phyloP scores from a whole-genome alignment of 2,888 invertebrate species.

The Seira sanloemensis region DNA sequence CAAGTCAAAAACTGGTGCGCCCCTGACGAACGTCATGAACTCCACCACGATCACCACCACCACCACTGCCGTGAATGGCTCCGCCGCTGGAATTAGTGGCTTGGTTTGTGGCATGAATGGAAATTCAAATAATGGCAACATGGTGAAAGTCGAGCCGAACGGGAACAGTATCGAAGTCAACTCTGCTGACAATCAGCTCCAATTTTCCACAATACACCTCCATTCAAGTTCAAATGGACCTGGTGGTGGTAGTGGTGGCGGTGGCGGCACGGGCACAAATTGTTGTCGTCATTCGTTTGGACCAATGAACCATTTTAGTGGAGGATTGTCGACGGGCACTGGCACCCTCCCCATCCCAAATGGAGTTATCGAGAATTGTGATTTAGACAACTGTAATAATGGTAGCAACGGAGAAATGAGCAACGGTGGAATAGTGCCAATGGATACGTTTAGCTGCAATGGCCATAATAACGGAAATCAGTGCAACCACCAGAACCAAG shows the following conservation, averaged over 20 bases:
- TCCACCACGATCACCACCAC: conserved; percentile 32
- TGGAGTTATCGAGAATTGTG: conserved; percentile 51
- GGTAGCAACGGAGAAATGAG: conserved; percentile 34
- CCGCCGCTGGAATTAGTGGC: conserved; percentile 34
- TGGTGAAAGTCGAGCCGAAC: conserved; percentile 65
- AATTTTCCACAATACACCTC: conserved; percentile 28
- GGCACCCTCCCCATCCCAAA: conserved; percentile 31
- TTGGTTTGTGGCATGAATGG: conserved; percentile 50
- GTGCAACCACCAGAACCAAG: conserved; percentile 27
- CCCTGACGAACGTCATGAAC: conserved; percentile 39
- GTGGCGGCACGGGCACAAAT: neutral
- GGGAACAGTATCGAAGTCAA: conserved; percentile 68
- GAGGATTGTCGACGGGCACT: conserved; percentile 1
- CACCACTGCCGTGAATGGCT: conserved; percentile 34
- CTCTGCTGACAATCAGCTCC: conserved; percentile 55
- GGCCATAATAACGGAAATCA: conserved; percentile 39
- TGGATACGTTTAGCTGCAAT: conserved; percentile 22
- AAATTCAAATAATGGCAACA: conserved; percentile 36
- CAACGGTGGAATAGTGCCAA: conserved; percentile 30
- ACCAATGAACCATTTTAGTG: conserved; percentile 53
- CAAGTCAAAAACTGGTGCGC: neutral
- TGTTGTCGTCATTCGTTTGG: conserved; percentile 26
- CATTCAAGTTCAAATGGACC: conserved; percentile 30
- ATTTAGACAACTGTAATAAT: conserved; percentile 42
- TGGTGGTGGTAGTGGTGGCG: conserved; percentile 33